These are phyloP conservation scores for Anser cygnoides DNA, from an alignment of 2,113 vertebrate genomes.

Conservation along the genomic window DNA sequence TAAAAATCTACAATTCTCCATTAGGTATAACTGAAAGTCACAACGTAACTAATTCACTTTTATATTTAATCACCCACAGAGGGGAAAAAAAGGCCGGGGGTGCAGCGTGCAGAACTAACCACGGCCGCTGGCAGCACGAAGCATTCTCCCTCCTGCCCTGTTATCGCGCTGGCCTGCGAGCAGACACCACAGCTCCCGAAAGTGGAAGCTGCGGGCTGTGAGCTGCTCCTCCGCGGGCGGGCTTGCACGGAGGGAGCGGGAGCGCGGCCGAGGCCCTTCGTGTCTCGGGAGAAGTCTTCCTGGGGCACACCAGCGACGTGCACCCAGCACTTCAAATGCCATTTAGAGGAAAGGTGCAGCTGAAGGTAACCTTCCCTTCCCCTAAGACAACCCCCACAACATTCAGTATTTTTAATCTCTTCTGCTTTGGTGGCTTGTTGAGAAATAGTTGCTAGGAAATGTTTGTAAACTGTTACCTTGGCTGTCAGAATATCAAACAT, in stretches of 20 bases:
- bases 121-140: neutral
- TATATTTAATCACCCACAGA: neutral
- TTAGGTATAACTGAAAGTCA: neutral
- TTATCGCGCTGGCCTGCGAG: neutral
- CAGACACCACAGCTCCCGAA: neutral
- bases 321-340: neutral
- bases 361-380: neutral
- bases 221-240: neutral
- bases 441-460: neutral
- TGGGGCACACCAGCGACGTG: neutral
- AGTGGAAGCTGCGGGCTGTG: neutral
- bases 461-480: neutral
- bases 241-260: neutral
- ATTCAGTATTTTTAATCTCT: neutral
- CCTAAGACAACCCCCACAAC: neutral
- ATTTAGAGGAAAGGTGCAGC: neutral
- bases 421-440: neutral
- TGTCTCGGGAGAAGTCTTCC: neutral
- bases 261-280: fast-evolving
- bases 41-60: neutral
- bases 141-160: neutral
- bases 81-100: neutral
- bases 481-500: neutral
- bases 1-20: neutral
- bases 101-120: neutral